Conservation (phyloP, 2,888 invertebrate species). For the Leucania comma region DNA sequence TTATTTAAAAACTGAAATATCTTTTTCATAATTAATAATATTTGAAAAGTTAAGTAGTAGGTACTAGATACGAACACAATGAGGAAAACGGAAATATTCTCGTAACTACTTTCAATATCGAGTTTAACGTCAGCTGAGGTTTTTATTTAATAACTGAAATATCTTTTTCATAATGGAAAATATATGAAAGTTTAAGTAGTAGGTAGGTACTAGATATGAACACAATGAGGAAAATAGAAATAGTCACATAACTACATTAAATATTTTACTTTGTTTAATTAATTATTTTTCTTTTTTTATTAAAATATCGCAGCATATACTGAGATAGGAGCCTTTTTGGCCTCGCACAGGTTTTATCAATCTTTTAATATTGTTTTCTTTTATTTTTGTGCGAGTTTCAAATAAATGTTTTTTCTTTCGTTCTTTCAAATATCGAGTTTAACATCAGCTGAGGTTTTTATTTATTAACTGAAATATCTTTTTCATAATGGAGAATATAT, state of each 20-base stretch:
- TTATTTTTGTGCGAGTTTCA: too few species aligned
- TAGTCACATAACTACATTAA: conserved; percentile 47
- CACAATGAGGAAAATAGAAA: conserved; percentile 35
- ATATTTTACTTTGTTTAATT: too few species aligned
- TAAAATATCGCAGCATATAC: too few species aligned
- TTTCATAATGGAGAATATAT: conserved; percentile 1
- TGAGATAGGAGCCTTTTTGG: too few species aligned
- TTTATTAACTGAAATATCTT: not conserved
- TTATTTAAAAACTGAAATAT: not conserved
- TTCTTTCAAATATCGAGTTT: conserved; percentile 37
- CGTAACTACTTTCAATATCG: conserved; percentile 44
- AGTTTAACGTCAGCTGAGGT: not conserved
- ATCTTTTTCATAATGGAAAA: not conserved
- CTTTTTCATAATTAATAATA: not conserved
- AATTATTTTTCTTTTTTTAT: too few species aligned
- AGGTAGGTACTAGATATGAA: not conserved
- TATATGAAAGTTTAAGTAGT: conserved; percentile 1
- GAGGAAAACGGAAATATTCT: conserved; percentile 45
- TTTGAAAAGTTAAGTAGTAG: not conserved
- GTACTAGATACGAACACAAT: not conserved
- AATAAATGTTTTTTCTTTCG: too few species aligned
- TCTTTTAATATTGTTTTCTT: too few species aligned
- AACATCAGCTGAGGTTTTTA: not conserved
- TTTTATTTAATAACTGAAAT: not conserved
- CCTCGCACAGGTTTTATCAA: too few species aligned